These are phyloP conservation scores for Leptodactylus fuscus DNA, from an alignment of 2,113 vertebrate genomes.

Conservation along the genomic window DNA sequence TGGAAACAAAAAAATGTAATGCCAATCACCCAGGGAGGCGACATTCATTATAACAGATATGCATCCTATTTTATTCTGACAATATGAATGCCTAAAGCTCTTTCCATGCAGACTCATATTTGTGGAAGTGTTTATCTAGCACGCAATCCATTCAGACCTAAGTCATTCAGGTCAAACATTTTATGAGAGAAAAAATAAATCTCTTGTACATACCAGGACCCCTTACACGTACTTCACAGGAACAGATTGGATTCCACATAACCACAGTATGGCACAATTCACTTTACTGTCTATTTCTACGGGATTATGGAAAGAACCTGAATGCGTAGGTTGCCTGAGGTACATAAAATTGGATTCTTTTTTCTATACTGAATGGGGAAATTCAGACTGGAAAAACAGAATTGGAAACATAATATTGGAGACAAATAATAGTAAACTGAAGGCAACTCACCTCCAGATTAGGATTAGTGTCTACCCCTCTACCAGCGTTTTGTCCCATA, in stretches of 20 bases:
- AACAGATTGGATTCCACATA: constrained; percentile 9
- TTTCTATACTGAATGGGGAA: too few relatives aligned
- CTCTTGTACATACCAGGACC: neutral
- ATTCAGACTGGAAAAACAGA: too few relatives aligned
- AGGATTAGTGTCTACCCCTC: too few relatives aligned
- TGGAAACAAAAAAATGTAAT: neutral
- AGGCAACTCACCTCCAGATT: too few relatives aligned
- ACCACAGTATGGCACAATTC: neutral
- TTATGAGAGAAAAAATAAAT: neutral
- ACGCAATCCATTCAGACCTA: neutral
- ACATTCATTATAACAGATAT: neutral
- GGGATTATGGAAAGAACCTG: neutral
- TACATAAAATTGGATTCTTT: too few relatives aligned
- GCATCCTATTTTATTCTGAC: neutral
- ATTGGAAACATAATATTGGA: too few relatives aligned
- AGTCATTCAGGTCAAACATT: neutral
- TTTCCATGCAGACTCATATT: neutral
- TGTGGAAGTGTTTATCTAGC: neutral
- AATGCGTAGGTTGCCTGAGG: neutral
- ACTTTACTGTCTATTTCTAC: neutral
- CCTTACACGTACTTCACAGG: neutral
- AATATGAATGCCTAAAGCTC: neutral
- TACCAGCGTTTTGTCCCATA: too few relatives aligned
- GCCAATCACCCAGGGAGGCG: neutral
- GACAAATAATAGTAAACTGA: too few relatives aligned